Percentiles rank a stretch among this genome's conserved stretches.
Conservation (phyloP, 2,888 invertebrate genomes). For the Drosophila nr. perissopoda region DNA sequence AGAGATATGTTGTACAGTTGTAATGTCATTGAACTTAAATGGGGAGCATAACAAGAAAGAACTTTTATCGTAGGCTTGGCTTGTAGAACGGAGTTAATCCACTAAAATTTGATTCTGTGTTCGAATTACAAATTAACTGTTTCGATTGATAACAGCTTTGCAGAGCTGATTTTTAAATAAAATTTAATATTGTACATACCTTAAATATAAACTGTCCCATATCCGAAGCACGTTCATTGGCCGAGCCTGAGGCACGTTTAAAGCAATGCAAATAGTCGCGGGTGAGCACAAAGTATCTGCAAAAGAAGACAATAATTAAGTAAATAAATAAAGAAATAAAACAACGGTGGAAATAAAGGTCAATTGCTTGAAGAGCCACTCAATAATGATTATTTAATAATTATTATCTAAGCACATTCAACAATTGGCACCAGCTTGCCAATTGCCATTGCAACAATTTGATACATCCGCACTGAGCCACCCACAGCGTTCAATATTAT, state of each 20-base stretch:
- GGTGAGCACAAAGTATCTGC: constrained; percentile 88
- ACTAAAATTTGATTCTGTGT: neutral
- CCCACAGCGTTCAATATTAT: constrained; percentile 31
- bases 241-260: constrained; percentile 87
- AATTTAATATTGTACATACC: constrained; percentile 76
- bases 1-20: constrained; percentile 11
- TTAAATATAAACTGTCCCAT: constrained; percentile 90
- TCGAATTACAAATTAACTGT: neutral
- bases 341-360: constrained; percentile 48
- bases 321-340: constrained; percentile 5
- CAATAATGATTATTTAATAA: constrained; percentile 27
- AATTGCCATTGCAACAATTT: constrained; percentile 52
- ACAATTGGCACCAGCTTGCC: constrained; percentile 15
- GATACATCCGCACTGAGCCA: constrained; percentile 20
- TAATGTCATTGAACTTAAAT: constrained; percentile 17
- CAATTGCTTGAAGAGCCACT: constrained; percentile 43
- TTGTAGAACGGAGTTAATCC: neutral
- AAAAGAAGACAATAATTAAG: constrained; percentile 39
- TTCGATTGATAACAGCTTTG: neutral
- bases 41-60: too few species aligned
- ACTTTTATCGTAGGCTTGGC: neutral
- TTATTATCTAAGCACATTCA: constrained; percentile 6
- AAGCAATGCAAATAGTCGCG: constrained; percentile 89
- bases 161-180: neutral
- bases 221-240: constrained; percentile 86